phyloP scores from a whole-genome alignment of 2,113 vertebrate species.

The Cyanocitta stelleri region DNA sequence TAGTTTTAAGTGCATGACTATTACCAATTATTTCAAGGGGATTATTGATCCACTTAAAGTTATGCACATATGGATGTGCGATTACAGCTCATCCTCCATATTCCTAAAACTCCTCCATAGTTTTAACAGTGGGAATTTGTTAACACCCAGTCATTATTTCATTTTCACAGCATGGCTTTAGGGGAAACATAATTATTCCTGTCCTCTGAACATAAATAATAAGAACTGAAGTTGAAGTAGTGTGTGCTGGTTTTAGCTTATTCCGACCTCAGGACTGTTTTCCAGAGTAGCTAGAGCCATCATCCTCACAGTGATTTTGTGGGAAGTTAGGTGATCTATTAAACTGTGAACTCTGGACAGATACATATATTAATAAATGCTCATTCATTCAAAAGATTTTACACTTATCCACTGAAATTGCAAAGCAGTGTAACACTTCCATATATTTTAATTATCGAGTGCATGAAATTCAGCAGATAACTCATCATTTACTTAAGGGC shows the following conservation, averaged over 20 bases:
- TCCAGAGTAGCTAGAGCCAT: neutral
- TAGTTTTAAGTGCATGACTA: neutral
- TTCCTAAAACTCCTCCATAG: neutral
- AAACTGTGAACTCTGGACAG: neutral
- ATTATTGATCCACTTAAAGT: conserved; percentile 20
- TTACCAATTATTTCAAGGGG: conserved; percentile 16
- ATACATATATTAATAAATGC: neutral
- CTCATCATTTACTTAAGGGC: neutral
- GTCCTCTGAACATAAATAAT: neutral
- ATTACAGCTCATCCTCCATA: neutral
- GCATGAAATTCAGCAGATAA: neutral
- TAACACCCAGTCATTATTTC: conserved; percentile 7
- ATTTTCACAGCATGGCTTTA: conserved; percentile 13
- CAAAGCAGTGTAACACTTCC: neutral
- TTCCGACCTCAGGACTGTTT: neutral
- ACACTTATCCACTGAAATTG: neutral
- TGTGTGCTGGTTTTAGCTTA: neutral
- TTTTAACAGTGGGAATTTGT: conserved; percentile 2
- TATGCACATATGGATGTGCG: neutral
- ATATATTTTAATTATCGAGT: neutral
- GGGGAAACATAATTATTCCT: conserved; percentile 7
- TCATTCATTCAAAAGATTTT: neutral
- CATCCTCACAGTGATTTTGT: neutral
- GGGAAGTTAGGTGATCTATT: neutral
- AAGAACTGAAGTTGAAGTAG: neutral